Base-by-base conservation (phyloP, 1,140 invertebrate genomes). In the Papilio xuthus region DNA sequence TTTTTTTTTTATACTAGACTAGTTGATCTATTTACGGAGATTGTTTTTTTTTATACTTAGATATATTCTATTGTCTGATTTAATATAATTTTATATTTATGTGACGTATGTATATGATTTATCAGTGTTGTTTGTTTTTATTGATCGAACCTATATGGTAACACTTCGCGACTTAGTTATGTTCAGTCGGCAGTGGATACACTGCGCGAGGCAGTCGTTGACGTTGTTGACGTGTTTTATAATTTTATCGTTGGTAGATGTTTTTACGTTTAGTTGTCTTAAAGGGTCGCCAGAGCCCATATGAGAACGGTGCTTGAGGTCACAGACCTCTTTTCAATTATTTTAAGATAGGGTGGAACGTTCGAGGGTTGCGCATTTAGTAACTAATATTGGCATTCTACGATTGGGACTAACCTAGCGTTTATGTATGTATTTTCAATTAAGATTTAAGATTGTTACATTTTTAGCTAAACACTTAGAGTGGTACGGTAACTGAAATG, bases 81-180 rank as follows among this genome's bases (percentile, higher is more conserved):
- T 94, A 91, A 94, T 89, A 93, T 94, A 93, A 92, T 92, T 94
- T 94, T 94, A 94, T 94, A 93, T 94, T 90, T 92, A 92, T 92
- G 89, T 91, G 89, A 86, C 85, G 60, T 88, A 90, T 89, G 88
- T 90, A 92, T 94, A 92, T 92, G 91, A 92, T 94, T 94, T 94
- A 94, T 94, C 94, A 93, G 92, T 94, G 94, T 94, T 94, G 94
- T 94, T 94, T 94, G 93, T 94, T 94, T 94, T 94, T 92, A 92
- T 93, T 92, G 92, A 93, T 93, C 90, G 88, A 93, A 89, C 86
- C 88, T 89, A 86, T 93, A 92, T 15, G 23, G 89, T 93, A 92
- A 90, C 90, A 92, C 32, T 47, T n/a, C 87, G 89, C 85, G 86
- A 88, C 91, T 87, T 73, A 82, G 89, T 91, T 87, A 88, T 88